Evolutionary conservation across 2,888 invertebrate species (phyloP).

Genomic region (Argyra leucocephala): DNA sequence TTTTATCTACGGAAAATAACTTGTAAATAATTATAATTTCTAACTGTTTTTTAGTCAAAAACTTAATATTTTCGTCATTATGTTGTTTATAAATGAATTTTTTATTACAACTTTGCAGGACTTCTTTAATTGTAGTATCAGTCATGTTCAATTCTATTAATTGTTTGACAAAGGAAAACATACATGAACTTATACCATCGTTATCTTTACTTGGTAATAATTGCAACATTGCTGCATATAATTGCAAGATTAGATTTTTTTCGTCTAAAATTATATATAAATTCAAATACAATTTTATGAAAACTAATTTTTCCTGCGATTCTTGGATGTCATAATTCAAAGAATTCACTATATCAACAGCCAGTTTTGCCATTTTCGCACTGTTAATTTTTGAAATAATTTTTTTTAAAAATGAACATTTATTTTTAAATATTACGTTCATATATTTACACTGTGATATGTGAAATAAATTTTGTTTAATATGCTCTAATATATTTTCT

Average conservation of each 20-base stretch:
- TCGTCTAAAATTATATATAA: neutral
- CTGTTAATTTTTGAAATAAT: neutral
- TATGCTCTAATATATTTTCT: neutral
- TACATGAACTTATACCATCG: neutral
- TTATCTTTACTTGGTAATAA: neutral
- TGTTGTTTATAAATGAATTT: neutral
- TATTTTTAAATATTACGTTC: neutral
- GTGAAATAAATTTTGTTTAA: neutral
- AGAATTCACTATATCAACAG: neutral
- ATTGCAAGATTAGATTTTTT: neutral
- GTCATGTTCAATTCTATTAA: neutral
- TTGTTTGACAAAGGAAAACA: neutral
- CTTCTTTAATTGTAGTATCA: neutral
- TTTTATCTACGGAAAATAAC: neutral
- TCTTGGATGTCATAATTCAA: neutral
- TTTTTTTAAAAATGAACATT: neutral
- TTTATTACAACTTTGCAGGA: neutral
- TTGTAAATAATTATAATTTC: neutral
- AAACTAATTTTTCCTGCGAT: neutral
- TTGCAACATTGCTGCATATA: neutral
- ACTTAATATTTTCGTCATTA: neutral
- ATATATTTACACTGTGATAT: neutral
- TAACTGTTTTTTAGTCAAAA: neutral
- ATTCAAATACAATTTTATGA: neutral
- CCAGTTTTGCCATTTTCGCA: neutral